Evolutionary conservation across 2,113 vertebrate species (phyloP).

Genomic region (Cryptoleucopteryx plumbea): DNA sequence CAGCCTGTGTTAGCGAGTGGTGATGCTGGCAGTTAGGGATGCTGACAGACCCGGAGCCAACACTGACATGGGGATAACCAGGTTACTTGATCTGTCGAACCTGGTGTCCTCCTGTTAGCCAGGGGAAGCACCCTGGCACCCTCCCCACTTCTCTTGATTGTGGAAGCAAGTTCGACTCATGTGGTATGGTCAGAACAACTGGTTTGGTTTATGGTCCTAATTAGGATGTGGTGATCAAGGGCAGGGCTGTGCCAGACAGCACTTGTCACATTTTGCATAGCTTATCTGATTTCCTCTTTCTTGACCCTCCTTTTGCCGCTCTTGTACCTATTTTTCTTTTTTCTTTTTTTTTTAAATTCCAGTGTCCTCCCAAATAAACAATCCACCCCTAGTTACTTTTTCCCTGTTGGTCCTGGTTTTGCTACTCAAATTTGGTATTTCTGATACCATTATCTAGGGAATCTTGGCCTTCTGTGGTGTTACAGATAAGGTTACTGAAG

Average conservation of each 20-base stretch:
- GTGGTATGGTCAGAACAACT: neutral
- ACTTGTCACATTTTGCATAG: neutral
- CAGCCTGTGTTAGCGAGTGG: neutral
- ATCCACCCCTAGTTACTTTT: neutral
- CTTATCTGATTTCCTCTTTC: neutral
- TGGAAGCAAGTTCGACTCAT: neutral
- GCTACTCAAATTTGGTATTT: neutral
- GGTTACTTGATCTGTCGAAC: neutral
- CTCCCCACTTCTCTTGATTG: neutral
- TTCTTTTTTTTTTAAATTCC: neutral
- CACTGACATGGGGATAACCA: neutral
- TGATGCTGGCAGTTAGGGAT: neutral
- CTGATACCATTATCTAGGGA: neutral
- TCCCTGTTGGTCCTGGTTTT: neutral
- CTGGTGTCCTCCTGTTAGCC: neutral
- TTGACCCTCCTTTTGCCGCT: neutral
- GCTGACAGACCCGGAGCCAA: neutral
- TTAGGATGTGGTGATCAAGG: neutral
- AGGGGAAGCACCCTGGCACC: neutral
- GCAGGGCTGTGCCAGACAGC: neutral
- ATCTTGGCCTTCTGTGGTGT: neutral
- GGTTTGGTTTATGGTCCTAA: neutral
- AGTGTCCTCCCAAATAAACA: neutral
- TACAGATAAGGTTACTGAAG: neutral
- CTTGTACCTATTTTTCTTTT: neutral